Evolutionary conservation across 2,113 vertebrate species (phyloP).

Genomic region (Lutjanus erythropterus): DNA sequence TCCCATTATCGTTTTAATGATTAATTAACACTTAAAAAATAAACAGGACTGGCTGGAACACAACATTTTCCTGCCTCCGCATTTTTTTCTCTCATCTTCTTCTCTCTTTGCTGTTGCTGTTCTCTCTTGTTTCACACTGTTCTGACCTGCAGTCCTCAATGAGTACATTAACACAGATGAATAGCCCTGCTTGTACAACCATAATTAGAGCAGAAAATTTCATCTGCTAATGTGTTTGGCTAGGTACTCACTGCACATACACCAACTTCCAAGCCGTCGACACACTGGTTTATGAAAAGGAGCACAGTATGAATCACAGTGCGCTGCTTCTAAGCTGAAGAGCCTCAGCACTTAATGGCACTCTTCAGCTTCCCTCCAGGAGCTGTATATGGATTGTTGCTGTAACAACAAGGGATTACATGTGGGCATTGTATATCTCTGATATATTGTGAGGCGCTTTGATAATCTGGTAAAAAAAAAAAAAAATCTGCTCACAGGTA

Average conservation of each 20-base stretch:
- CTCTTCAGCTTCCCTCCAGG: slow-evolving; percentile 33
- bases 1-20: background rate
- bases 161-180: slow-evolving; percentile 72
- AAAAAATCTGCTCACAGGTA: slow-evolving; percentile 13
- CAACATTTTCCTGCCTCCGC: slow-evolving; percentile 16
- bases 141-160: slow-evolving; percentile 59
- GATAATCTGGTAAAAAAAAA: background rate
- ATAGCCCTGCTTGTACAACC: slow-evolving; percentile 49
- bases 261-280: slow-evolving; percentile 48
- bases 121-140: slow-evolving; percentile 61
- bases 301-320: slow-evolving; percentile 50
- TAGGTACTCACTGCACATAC: slow-evolving; percentile 52
- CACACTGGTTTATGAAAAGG: slow-evolving; percentile 55
- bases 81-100: background rate
- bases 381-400: slow-evolving; percentile 40
- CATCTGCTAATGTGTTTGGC: slow-evolving; percentile 75
- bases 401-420: slow-evolving; percentile 46
- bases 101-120: slow-evolving; percentile 45
- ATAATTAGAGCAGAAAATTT: slow-evolving; percentile 71
- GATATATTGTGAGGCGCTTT: slow-evolving; percentile 3
- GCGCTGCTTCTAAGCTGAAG: slow-evolving; percentile 56
- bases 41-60: background rate
- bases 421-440: slow-evolving; percentile 33
- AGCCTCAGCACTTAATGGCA: slow-evolving; percentile 56
- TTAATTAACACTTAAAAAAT: background rate